Conservation (phyloP, 2,797 vertebrate genomes). For the Netta rufina region DNA sequence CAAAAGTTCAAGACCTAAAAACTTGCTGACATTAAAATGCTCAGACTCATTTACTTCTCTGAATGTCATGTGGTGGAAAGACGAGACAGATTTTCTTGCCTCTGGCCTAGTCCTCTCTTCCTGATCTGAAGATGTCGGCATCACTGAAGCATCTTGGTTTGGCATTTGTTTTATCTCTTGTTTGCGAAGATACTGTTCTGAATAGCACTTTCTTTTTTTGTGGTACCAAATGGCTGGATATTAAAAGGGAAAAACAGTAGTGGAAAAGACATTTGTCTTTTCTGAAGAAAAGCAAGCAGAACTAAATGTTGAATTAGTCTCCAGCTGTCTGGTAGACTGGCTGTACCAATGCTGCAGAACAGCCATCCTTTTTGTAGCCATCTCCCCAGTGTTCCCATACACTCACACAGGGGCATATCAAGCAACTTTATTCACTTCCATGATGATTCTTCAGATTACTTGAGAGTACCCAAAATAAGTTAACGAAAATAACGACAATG, state of each 20-base stretch:
- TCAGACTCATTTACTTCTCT: neutral
- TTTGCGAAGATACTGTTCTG: slow-evolving; percentile 9
- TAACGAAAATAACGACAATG: neutral
- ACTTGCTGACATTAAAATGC: slow-evolving; percentile 2
- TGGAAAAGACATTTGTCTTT: slow-evolving; percentile 14
- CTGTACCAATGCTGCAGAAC: neutral
- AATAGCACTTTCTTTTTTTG: slow-evolving; percentile 46
- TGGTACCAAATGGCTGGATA: neutral
- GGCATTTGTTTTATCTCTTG: slow-evolving; percentile 46
- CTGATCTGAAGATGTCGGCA: slow-evolving; percentile 13
- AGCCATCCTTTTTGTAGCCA: neutral
- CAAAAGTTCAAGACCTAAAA: neutral
- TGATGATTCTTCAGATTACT: neutral
- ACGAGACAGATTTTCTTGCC: slow-evolving; percentile 57
- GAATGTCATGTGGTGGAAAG: slow-evolving; percentile 20
- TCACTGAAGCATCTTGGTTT: neutral
- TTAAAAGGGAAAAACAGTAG: slow-evolving; percentile 21
- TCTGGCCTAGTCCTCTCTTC: slow-evolving; percentile 17
- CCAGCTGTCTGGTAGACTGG: slow-evolving; percentile 1
- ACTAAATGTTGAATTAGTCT: neutral
- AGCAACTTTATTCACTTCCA: neutral
- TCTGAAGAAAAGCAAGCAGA: slow-evolving; percentile 36
- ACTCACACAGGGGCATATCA: neutral
- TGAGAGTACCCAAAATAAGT: neutral
- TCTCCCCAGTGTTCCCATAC: neutral